phyloP scores from a whole-genome alignment of 2,797 vertebrate genomes.

The Ibycter americanus region DNA sequence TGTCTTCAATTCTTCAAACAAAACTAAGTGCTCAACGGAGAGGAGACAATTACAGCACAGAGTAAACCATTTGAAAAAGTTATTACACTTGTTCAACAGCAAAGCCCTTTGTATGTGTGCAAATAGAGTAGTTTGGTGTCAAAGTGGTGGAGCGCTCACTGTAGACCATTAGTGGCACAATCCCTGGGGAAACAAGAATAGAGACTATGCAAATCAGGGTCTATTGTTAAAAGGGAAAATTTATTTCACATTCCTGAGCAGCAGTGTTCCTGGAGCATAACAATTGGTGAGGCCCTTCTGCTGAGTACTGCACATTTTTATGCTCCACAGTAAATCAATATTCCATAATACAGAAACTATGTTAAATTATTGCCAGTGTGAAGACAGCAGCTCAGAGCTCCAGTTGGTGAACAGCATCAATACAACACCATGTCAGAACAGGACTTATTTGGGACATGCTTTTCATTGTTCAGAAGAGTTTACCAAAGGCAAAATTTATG shows the following conservation, averaged over 20 bases:
- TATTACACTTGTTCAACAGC: conserved; percentile 24
- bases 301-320: conserved; percentile 55
- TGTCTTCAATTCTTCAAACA: neutral
- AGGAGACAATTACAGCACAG: neutral
- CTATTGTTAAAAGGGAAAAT: conserved; percentile 60
- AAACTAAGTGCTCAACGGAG: neutral
- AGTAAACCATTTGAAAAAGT: neutral
- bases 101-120: neutral
- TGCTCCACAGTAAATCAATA: conserved; percentile 55
- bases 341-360: neutral
- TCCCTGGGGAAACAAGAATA: neutral
- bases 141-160: neutral
- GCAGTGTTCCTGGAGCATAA: conserved; percentile 58
- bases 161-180: conserved; percentile 5
- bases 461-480: neutral
- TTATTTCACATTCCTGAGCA: conserved; percentile 70
- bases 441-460: neutral
- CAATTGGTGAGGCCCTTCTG: conserved; percentile 65
- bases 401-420: neutral
- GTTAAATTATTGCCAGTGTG: neutral
- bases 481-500: neutral
- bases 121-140: neutral
- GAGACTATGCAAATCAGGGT: conserved; percentile 40
- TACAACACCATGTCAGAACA: neutral
- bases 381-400: neutral